Conservation (phyloP, 1,140 invertebrate genomes). For the Armadillidium nasatum region DNA sequence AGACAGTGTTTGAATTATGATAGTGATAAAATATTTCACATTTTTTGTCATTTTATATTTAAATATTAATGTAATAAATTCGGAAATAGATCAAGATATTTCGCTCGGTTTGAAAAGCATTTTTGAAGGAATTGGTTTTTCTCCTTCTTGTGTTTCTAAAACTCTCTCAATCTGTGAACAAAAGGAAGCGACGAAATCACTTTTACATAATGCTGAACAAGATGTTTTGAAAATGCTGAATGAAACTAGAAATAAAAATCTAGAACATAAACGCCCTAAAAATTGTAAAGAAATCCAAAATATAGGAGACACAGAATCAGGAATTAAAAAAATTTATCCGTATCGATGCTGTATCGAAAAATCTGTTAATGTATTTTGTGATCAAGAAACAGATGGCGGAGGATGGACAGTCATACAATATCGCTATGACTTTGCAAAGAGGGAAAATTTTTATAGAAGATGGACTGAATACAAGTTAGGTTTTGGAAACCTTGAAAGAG, state of each 20-base stretch:
- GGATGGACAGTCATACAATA: conserved; percentile 53
- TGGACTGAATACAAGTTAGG: conserved; percentile 61
- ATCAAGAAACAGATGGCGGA: conserved; percentile 49
- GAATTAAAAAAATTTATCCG: background rate
- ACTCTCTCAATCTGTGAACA: background rate
- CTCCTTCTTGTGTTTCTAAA: background rate
- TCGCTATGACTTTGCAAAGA: conserved; percentile 51
- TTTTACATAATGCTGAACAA: background rate
- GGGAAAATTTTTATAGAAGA: conserved; percentile 55
- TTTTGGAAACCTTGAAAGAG: conserved; percentile 56
- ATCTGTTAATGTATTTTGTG: conserved; percentile 51
- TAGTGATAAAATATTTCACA: too few species aligned
- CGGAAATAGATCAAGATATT: too few species aligned
- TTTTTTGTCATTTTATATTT: too few species aligned
- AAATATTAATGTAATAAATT: too few species aligned
- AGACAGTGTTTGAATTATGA: too few species aligned
- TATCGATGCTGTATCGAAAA: background rate
- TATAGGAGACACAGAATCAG: background rate
- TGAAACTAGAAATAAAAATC: too few species aligned
- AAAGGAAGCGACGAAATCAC: background rate
- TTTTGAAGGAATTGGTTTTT: background rate
- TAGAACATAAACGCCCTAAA: too few species aligned
- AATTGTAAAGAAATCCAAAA: background rate
- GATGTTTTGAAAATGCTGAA: too few species aligned
- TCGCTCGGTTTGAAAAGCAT: background rate